Conservation (phyloP, 1,140 invertebrate genomes). For the Magallana ariakensis region DNA sequence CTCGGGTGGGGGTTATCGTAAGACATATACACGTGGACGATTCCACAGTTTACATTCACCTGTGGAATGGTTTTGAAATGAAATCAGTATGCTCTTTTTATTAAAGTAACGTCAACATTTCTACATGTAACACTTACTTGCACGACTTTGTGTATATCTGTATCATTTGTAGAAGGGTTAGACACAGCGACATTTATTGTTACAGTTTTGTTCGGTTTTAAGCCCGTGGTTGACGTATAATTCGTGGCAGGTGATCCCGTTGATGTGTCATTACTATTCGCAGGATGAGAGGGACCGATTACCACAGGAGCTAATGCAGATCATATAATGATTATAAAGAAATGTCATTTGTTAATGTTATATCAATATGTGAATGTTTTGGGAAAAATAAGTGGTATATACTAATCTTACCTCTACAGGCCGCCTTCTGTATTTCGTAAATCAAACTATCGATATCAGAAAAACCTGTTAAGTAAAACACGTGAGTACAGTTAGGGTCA, state of each 20-base stretch:
- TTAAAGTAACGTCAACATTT: too few species aligned
- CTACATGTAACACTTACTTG: slow-evolving; percentile 3
- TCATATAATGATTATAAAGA: too few species aligned
- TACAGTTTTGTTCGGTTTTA: background rate
- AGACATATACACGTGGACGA: slow-evolving; percentile 54
- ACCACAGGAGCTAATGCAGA: background rate
- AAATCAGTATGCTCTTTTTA: too few species aligned
- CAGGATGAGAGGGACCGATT: background rate
- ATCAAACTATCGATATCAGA: slow-evolving; percentile 59
- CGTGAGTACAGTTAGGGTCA: slow-evolving; percentile 56
- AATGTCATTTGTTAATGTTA: too few species aligned
- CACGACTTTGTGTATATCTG: background rate
- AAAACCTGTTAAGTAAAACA: slow-evolving; percentile 58
- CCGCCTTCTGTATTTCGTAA: slow-evolving; percentile 58
- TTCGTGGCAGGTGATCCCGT: background rate
- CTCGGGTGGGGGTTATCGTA: slow-evolving; percentile 55
- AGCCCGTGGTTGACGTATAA: background rate
- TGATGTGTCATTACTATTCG: background rate
- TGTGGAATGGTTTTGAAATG: background rate
- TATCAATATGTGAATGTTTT: too few species aligned
- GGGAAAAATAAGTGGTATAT: too few species aligned
- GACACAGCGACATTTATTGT: background rate
- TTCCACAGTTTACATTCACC: slow-evolving; percentile 54
- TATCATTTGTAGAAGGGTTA: background rate
- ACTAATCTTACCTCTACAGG: slow-evolving; percentile 61